Evolutionary conservation across 2,888 invertebrate species (phyloP), one percentile per base, ranked within the genome.

Genomic region (Panzeria rudis): DNA sequence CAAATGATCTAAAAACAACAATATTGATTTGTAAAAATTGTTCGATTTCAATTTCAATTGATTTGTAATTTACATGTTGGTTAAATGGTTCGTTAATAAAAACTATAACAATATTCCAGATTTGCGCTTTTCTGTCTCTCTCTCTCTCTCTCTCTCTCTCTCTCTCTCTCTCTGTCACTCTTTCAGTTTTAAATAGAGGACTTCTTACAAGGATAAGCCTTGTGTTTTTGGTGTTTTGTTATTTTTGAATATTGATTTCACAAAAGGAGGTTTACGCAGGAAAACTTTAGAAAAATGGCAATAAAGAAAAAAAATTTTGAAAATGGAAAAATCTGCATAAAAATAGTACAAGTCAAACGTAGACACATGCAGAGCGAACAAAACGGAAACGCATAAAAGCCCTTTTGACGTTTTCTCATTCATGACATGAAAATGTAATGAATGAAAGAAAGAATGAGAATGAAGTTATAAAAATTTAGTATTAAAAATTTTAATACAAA

Each of bases 1-100:
- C 72, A 84, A 84, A 84, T 84, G 68, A 62, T 56, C 7, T 13
- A 17, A 64, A 23, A 54, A 69, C 56, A 56, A 71, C 29, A 71
- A 71, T 25, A 47, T 59, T 72, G 72, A 72, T 72, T 72, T 84
- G 47, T 77, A 77, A 73, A 23, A 71, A 41, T 17, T 59, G 64
- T 68, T 81, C 73, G 72, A 68, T 81, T 81, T 80, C 66, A 25
- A 78, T 59, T 68, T 71, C 80, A 77, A 84, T 84, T 84, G 80
- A 77, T 81, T 84, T 84, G 62, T 81, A 81, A 84, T 84, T 84
- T 81, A 77, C 81, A 81, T 78, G 66, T 78, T 73, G 84, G 84
- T 84, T 84, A 81, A 77, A 84, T 84, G 84, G 77, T 84, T 84
- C 54, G 72, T 79, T 84, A 59, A 64, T 29, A 15, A 84, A 76